Base-by-base conservation (phyloP, 2,888 invertebrate genomes). In the Plutella xylostella region DNA sequence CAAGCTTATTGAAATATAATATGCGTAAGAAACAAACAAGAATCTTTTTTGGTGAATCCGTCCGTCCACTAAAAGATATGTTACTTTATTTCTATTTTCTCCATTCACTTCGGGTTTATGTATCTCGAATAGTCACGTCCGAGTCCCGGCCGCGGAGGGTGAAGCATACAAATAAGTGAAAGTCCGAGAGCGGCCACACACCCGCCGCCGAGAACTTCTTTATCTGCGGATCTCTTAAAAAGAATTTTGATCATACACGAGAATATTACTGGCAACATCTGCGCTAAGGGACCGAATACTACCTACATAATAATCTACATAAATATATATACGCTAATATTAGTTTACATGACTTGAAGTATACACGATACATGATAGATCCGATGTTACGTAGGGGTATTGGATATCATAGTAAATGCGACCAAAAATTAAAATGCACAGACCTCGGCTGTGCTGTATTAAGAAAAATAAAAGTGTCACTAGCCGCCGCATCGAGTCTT, bases 31-130 rank as follows among this genome's bases (percentile, higher is more conserved):
- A 57, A 58, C 54, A 54, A 57, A 57, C 57, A 55, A 47, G 49
- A 51, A 52, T 65, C 19, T 21, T 64, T 61, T 64, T 63, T 64
- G n/a, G n/a, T n/a, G n/a, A n/a, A n/a, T 68, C 72, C 72, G 77
- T 76, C 72, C 74, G 71, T 72, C 76, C 68, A 73, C 72, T 74
- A 68, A 72, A 78, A 70, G 76, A 80, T 78, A 80, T 79, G 82
- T 79, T 75, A 78, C 76, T 83, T 77, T 83, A 80, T 83, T 78
- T 83, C 80, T 82, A 79, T 82, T 83, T 82, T 82, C 80, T 74
- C 79, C 77, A 83, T 83, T 83, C 82, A 79, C 80, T 80, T 77
- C 75, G 69, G 72, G 82, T 82, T 80, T 83, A 83, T 82, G 79
- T 83, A 79, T 82, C 80, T 80, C 80, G 80, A 82, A 83, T 83